Base-by-base conservation (phyloP, 1,140 invertebrate genomes). In the Samia ricini region DNA sequence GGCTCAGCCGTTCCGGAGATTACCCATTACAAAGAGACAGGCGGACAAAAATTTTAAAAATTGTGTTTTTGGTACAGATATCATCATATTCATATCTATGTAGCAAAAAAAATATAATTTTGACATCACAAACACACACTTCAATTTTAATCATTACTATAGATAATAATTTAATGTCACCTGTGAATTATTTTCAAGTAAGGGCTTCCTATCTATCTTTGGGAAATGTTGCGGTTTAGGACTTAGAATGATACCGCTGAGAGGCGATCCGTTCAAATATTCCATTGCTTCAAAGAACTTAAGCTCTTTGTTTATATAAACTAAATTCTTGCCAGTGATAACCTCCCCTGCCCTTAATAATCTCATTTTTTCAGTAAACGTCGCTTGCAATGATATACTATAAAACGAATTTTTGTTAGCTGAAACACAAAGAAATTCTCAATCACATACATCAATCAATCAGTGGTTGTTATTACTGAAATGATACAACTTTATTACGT, bases 251-350 rank as follows among this genome's bases (percentile, higher is more conserved):
- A 75, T 71, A 15, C 81, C 75, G 51, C 72, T 71, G 2, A 90
- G 74, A 0, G 85, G 79, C 1, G 88, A 88, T 8, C 60, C 68
- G 0, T 69, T 74, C 21, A 89, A 63, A 62, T 86, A 76, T 20
- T 85, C 83, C 77, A 90, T 86, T 0, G 86, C 84, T 69, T 86
- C 80, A 61, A 88, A 88, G n/a, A 89, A 66, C 54, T 63, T 71
- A 49, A 89, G 61, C 52, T 89, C 86, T 29, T 89, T 89, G 19
- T 84, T 83, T 50, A 90, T 83, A 54, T 81, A 81, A 6, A 79
- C 77, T 49, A 90, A 68, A 56, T 36, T 78, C 29, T 62, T 67
- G 0, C 72, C 84, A 15, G 61, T 66, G 56, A 89, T 69, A 1
- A 73, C 4, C 51, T 86, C 74, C 5, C 85, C 83, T 12, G 66